Evolutionary conservation across 2,888 invertebrate species (phyloP).

Genomic region (Trileptium ribeirensis): DNA sequence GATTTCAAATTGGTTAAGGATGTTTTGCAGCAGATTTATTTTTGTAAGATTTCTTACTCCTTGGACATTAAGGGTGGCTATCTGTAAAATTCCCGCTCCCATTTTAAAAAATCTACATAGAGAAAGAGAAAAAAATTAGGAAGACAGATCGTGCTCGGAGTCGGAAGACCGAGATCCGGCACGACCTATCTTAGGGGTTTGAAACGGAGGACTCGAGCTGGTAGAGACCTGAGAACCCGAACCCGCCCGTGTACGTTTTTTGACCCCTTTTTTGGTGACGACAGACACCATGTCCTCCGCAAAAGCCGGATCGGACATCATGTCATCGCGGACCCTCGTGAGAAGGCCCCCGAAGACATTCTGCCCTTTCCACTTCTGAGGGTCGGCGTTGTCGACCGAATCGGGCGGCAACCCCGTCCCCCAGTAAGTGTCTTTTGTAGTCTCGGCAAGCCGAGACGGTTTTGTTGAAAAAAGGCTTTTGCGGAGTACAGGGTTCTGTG

Average conservation of each 20-base stretch:
- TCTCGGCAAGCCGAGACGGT: neutral
- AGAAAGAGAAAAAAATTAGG: too few species aligned
- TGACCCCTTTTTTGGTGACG: too few species aligned
- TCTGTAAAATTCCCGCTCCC: neutral
- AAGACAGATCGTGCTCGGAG: too few species aligned
- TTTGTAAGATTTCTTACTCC: neutral
- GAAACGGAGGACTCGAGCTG: neutral
- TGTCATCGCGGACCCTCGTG: neutral
- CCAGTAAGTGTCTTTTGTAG: neutral
- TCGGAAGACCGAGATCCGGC: too few species aligned
- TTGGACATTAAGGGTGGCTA: neutral
- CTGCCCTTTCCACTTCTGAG: neutral
- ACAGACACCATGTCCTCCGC: too few species aligned
- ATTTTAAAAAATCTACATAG: neutral
- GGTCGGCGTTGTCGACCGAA: neutral
- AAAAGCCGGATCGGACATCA: neutral
- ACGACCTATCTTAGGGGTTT: neutral
- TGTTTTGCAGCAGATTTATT: neutral
- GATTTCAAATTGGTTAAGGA: neutral
- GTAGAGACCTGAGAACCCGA: too few species aligned
- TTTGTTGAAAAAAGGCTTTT: neutral
- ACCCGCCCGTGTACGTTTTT: neutral
- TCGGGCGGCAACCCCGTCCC: neutral
- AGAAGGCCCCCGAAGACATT: constrained; percentile 4
- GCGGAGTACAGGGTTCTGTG: neutral